Conservation (phyloP, 2,113 vertebrate genomes). For the Motacilla tschutschensis region DNA sequence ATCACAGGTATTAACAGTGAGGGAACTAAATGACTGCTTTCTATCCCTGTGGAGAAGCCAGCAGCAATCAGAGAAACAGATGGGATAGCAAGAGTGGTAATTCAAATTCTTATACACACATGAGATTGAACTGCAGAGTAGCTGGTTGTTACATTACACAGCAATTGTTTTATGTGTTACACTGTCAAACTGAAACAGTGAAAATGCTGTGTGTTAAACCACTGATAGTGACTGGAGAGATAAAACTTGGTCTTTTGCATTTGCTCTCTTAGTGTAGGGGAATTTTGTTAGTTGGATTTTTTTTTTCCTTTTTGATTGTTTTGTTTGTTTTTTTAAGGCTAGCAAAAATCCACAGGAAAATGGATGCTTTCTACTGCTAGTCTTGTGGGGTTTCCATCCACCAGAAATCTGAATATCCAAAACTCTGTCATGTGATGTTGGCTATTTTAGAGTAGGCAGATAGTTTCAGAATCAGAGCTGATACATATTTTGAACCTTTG, state of each 20-base stretch:
- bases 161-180: not conserved
- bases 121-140: not conserved
- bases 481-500: not conserved
- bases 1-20: not conserved
- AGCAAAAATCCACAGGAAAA: not conserved
- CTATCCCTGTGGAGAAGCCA: not conserved
- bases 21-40: not conserved
- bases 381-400: rapidly evolving
- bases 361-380: not conserved
- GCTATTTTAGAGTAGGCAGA: not conserved
- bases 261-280: not conserved
- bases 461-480: not conserved
- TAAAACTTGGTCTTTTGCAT: not conserved
- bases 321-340: not conserved
- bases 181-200: not conserved
- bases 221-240: not conserved
- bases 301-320: too few relatives aligned
- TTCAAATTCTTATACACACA: not conserved
- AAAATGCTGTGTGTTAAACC: not conserved
- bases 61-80: slow-evolving; percentile 18
- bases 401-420: not conserved
- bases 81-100: not conserved
- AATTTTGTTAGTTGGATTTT: not conserved
- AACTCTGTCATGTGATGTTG: not conserved
- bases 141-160: not conserved